These are phyloP conservation scores for Subacronicta megacephala DNA, from an alignment of 2,888 invertebrate genomes.

Conservation along the genomic window DNA sequence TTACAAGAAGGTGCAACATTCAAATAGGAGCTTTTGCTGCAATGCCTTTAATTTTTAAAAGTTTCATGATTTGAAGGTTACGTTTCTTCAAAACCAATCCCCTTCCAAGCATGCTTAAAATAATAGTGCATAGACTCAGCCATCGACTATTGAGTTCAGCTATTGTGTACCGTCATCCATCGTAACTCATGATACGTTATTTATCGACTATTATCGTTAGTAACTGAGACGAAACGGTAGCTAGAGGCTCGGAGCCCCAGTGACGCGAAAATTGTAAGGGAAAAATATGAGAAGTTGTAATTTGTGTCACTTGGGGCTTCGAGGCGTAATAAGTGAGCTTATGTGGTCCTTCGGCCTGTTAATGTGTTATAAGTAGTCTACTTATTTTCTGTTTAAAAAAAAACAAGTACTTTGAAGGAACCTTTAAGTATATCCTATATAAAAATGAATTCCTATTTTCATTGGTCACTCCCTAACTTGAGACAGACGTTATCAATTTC, in stretches of 20 bases:
- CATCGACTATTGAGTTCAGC: slow-evolving; percentile 43
- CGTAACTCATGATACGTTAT: slow-evolving; percentile 71
- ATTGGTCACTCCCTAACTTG: too few relatives aligned
- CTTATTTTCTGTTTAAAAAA: not conserved
- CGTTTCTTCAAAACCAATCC: too few relatives aligned
- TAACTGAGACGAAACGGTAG: slow-evolving; percentile 74
- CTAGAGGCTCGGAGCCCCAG: slow-evolving; percentile 64
- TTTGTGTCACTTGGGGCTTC: slow-evolving; percentile 62
- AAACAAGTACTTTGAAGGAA: too few relatives aligned
- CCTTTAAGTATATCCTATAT: too few relatives aligned
- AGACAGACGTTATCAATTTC: too few relatives aligned
- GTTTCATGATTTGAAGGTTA: too few relatives aligned
- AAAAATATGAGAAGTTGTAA: slow-evolving; percentile 72
- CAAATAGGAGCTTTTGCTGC: too few relatives aligned
- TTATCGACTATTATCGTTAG: slow-evolving; percentile 74
- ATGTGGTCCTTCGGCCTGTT: slow-evolving; percentile 3
- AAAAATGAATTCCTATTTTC: too few relatives aligned
- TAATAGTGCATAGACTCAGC: slow-evolving; percentile 30
- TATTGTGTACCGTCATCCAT: slow-evolving; percentile 65
- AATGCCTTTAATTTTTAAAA: too few relatives aligned
- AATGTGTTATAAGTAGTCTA: slow-evolving; percentile 8
- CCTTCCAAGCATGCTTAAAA: slow-evolving; percentile 3
- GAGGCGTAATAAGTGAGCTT: slow-evolving; percentile 21
- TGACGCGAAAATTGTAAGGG: slow-evolving; percentile 75
- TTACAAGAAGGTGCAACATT: too few relatives aligned